phyloP scores from a whole-genome alignment of 1,140 invertebrate genomes.

The Helicoverpa zea region DNA sequence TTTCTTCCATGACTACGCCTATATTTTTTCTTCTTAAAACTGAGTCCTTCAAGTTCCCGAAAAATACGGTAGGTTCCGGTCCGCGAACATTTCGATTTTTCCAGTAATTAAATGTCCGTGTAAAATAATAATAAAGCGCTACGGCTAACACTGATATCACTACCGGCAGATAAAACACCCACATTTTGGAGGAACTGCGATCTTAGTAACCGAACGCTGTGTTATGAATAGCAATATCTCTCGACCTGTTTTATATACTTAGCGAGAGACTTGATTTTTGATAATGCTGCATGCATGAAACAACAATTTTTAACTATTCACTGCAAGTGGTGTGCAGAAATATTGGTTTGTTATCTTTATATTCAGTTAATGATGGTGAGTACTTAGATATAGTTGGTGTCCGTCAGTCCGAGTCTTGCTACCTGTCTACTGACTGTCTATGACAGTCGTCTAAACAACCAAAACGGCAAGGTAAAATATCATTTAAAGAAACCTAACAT shows the following conservation, averaged over 20 bases:
- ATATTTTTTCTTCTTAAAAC: slow-evolving; percentile 43
- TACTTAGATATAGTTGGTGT: too few relatives aligned
- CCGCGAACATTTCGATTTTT: slow-evolving; percentile 54
- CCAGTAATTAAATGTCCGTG: slow-evolving; percentile 55
- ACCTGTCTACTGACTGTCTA: too few relatives aligned
- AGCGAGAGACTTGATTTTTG: not conserved
- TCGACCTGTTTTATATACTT: not conserved
- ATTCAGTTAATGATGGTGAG: too few relatives aligned
- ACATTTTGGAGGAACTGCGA: not conserved
- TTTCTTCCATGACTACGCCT: slow-evolving; percentile 44
- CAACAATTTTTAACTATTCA: too few relatives aligned
- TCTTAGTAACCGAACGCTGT: not conserved
- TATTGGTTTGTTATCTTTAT: too few relatives aligned
- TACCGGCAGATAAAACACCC: slow-evolving; percentile 15
- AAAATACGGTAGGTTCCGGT: slow-evolving; percentile 52
- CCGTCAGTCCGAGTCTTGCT: too few relatives aligned
- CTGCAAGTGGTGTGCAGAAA: too few relatives aligned
- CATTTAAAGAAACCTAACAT: too few relatives aligned
- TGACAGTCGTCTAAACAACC: too few relatives aligned
- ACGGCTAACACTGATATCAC: slow-evolving; percentile 1
- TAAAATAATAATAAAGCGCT: slow-evolving; percentile 49
- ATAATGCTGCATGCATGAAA: too few relatives aligned
- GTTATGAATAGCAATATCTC: not conserved
- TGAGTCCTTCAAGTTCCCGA: slow-evolving; percentile 54
- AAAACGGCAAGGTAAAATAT: too few relatives aligned